These are phyloP conservation scores for Melangyna quadrimaculata DNA, from an alignment of 2,888 invertebrate species.

Conservation along the genomic window DNA sequence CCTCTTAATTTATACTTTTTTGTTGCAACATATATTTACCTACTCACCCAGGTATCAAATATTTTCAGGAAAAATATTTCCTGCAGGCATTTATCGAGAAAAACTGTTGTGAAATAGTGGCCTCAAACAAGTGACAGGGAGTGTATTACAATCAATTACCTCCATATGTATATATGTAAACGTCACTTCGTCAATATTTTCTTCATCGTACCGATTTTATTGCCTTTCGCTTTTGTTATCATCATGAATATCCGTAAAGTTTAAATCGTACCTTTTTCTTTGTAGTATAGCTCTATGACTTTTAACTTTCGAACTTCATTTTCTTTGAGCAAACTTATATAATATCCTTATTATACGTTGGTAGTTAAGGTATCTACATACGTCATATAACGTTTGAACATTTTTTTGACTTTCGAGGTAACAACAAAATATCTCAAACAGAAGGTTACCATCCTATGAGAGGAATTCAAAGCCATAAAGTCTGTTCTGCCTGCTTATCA, in stretches of 20 bases:
- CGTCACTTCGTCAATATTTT: no score
- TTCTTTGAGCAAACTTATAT: neutral
- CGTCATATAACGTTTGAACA: neutral
- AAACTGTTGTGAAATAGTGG: no score
- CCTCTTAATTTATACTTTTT: no score
- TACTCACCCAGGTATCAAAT: no score
- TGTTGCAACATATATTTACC: no score
- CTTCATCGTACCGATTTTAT: no score
- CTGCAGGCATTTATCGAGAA: no score
- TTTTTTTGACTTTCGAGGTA: neutral
- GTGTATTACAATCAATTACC: no score
- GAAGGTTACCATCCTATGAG: neutral
- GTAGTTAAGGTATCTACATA: neutral
- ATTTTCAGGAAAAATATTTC: no score
- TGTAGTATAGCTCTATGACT: neutral
- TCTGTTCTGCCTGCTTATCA: neutral
- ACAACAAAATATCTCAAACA: neutral
- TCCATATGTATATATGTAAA: no score
- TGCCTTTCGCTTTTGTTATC: neutral
- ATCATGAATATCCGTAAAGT: neutral
- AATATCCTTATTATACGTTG: neutral
- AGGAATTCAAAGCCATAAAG: slow-evolving; percentile 6
- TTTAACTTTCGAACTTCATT: neutral
- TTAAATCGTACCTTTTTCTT: neutral
- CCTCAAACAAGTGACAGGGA: no score